Evolutionary conservation across 1,140 invertebrate genomes (phyloP).

Genomic region (Bombus polaris): DNA sequence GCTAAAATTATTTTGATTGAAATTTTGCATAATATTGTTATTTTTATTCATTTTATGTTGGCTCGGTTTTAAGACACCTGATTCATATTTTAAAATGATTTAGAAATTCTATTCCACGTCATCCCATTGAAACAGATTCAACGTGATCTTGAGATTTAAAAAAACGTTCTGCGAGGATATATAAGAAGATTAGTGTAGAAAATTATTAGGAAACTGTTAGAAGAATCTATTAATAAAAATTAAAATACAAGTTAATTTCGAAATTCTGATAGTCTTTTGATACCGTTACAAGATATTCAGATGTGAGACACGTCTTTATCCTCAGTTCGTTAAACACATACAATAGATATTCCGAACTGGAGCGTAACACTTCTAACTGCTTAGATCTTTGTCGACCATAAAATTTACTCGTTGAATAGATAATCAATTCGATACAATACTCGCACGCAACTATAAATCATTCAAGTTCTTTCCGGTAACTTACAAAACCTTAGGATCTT

Average conservation of each 20-base stretch:
- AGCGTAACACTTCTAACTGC: slow-evolving; percentile 4
- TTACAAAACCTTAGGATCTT: neutral
- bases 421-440: slow-evolving; percentile 16
- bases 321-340: slow-evolving; percentile 15
- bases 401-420: slow-evolving; percentile 26
- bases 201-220: neutral
- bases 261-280: neutral
- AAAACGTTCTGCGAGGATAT: neutral
- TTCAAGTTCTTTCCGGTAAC: neutral
- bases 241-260: neutral
- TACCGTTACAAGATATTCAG: neutral
- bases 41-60: neutral
- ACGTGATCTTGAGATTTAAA: neutral
- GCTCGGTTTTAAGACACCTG: neutral
- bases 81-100: neutral
- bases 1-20: neutral
- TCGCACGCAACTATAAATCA: neutral
- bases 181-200: neutral
- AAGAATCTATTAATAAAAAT: neutral
- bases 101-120: neutral
- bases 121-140: neutral
- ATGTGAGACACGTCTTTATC: neutral
- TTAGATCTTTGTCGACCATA: slow-evolving; percentile 18
- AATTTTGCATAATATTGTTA: neutral
- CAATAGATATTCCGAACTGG: slow-evolving; percentile 15